Percentiles rank a stretch among this genome's conserved stretches.
phyloP scores from a whole-genome alignment of 2,797 vertebrate genomes.

The Epinephelus awoara region DNA sequence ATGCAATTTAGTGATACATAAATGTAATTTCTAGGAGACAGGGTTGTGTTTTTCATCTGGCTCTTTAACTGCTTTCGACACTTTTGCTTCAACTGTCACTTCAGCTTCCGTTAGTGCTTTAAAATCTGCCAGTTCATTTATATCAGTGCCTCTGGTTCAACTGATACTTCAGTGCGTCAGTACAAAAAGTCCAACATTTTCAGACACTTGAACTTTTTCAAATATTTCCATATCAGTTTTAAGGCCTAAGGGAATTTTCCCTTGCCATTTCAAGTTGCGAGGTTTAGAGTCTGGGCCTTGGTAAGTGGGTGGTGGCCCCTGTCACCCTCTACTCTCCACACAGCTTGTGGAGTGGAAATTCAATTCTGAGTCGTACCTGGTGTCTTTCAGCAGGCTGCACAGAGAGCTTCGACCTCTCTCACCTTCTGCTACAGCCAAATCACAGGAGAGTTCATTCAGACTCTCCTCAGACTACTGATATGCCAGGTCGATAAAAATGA shows the following conservation, averaged over 20 bases:
- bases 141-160: no score
- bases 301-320: background rate
- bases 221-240: background rate
- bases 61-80: no score
- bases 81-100: no score
- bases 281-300: background rate
- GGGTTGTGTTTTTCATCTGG: no score
- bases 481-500: background rate
- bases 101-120: no score
- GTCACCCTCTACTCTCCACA: background rate
- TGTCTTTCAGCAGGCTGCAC: constrained; percentile 11
- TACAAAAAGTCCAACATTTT: no score
- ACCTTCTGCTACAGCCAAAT: background rate
- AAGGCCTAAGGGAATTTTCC: background rate
- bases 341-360: constrained; percentile 9
- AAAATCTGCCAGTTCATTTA: no score
- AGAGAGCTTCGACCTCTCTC: constrained; percentile 8
- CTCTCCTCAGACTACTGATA: background rate
- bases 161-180: no score
- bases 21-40: no score
- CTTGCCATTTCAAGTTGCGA: background rate
- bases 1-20: no score
- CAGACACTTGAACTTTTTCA: no score
- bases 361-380: constrained; percentile 3
- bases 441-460: background rate